phyloP scores from a whole-genome alignment of 2,888 invertebrate genomes.

The Heliconius erato region DNA sequence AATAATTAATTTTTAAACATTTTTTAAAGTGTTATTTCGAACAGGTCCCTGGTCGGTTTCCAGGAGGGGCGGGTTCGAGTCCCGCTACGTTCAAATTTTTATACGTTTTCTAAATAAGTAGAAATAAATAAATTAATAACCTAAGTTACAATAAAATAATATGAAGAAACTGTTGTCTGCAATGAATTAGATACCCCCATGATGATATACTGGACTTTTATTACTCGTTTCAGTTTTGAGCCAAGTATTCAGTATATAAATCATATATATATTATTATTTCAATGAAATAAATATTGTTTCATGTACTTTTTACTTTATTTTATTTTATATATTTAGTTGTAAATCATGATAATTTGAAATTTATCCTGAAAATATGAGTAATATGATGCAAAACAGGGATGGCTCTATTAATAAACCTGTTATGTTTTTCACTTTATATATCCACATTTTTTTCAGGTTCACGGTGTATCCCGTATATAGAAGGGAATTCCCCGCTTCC shows the following conservation, averaged over 20 bases:
- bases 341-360: not conserved
- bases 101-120: too few species aligned
- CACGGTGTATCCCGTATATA: too few species aligned
- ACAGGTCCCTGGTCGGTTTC: too few species aligned
- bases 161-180: slow-evolving; percentile 54
- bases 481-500: too few species aligned
- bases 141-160: not conserved
- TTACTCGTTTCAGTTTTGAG: slow-evolving; percentile 35
- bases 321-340: not conserved
- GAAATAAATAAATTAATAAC: too few species aligned
- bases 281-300: slow-evolving; percentile 9
- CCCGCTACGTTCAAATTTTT: too few species aligned
- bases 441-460: not conserved
- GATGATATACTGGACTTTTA: slow-evolving; percentile 26
- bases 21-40: too few species aligned
- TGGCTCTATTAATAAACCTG: not conserved
- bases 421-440: not conserved
- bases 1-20: too few species aligned
- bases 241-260: slow-evolving; percentile 14
- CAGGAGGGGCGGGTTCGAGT: too few species aligned
- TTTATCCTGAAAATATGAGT: not conserved
- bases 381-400: too few species aligned
- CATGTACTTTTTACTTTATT: not conserved
- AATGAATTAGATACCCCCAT: slow-evolving; percentile 48
- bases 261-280: slow-evolving; percentile 12